These are phyloP conservation scores for Eristalinus aeneus DNA, from an alignment of 2,888 invertebrate genomes.

Conservation along the genomic window DNA sequence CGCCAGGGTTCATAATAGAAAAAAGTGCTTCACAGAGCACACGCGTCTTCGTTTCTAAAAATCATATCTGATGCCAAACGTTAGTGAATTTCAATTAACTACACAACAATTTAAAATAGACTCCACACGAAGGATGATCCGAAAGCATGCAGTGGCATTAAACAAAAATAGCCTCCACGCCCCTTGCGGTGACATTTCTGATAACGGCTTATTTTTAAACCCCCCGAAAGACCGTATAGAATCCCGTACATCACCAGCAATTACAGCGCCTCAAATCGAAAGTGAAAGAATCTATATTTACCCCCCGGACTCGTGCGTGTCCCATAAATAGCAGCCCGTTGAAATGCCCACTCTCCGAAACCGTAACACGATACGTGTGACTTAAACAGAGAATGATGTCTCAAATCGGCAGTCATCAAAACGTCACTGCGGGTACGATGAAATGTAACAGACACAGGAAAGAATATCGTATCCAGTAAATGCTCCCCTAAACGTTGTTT, in stretches of 20 bases:
- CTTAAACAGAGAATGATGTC: background rate
- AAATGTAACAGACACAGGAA: background rate
- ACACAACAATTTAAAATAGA: background rate
- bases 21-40: too few species aligned
- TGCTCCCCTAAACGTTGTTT: background rate
- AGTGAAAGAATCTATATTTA: slow-evolving; percentile 15
- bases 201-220: background rate
- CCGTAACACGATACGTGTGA: background rate
- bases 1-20: too few species aligned
- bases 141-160: background rate
- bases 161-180: slow-evolving; percentile 6
- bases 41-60: too few species aligned
- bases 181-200: background rate
- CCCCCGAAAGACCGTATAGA: slow-evolving; percentile 9
- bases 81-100: too few species aligned
- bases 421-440: background rate
- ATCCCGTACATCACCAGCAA: slow-evolving; percentile 37
- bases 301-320: background rate
- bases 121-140: background rate
- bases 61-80: too few species aligned
- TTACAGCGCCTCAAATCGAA: slow-evolving; percentile 17
- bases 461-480: background rate
- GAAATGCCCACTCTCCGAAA: background rate
- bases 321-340: slow-evolving; percentile 8
- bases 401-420: background rate